Conservation (phyloP, 2,797 vertebrate species). For the Diceros bicornis region DNA sequence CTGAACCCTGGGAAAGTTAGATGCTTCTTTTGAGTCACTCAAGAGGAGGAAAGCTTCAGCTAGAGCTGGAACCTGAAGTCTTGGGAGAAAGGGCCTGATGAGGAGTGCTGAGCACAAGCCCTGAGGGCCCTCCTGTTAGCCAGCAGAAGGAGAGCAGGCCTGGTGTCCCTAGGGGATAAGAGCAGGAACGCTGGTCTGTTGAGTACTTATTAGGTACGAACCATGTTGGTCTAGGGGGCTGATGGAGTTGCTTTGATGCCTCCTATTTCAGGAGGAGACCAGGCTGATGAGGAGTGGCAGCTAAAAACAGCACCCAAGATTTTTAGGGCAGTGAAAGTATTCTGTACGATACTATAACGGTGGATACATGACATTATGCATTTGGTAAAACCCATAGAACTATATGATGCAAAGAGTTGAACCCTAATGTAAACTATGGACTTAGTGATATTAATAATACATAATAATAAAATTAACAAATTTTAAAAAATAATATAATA, state of each 20-base stretch:
- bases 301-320: not conserved
- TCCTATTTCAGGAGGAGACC: not conserved
- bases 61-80: not conserved
- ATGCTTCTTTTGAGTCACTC: conserved; percentile 87
- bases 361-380: not conserved
- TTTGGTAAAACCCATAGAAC: not conserved
- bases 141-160: conserved; percentile 81
- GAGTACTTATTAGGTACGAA: not conserved
- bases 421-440: not conserved
- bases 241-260: not conserved
- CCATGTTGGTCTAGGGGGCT: not conserved
- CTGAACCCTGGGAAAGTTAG: conserved; percentile 87
- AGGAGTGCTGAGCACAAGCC: conserved; percentile 87
- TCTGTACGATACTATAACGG: not conserved
- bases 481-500: not conserved
- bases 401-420: not conserved
- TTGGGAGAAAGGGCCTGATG: fast-evolving
- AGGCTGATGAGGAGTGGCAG: not conserved
- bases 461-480: not conserved
- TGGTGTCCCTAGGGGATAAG: not conserved
- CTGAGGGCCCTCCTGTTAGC: conserved; percentile 89
- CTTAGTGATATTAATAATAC: not conserved
- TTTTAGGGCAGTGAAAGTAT: not conserved
- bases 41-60: conserved; percentile 46
- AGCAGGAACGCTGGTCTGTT: not conserved